Conservation (phyloP, 2,113 vertebrate genomes). For the Saguinus midas region DNA sequence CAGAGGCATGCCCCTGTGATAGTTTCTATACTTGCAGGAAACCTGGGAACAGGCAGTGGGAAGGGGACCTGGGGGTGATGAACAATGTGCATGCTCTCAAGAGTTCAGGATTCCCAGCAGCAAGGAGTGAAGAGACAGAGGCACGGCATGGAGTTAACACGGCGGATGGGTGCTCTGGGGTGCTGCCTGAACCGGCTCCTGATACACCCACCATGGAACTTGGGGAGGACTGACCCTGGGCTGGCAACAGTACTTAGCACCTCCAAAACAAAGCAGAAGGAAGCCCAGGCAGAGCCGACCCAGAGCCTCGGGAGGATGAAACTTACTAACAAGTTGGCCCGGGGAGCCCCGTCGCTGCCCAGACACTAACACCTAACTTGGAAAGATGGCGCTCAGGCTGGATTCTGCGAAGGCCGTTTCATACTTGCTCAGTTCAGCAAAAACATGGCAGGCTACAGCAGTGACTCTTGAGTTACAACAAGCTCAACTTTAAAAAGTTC, state of each 20-base stretch:
- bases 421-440: not conserved
- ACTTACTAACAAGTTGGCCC: slow-evolving; percentile 75
- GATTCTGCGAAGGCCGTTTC: slow-evolving; percentile 1
- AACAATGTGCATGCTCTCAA: slow-evolving; percentile 29
- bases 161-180: slow-evolving; percentile 56
- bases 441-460: slow-evolving; percentile 48
- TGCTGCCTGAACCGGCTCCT: slow-evolving; percentile 65
- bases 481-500: not conserved
- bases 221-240: not conserved
- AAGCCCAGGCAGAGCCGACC: slow-evolving; percentile 70
- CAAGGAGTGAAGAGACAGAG: slow-evolving; percentile 60
- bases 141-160: slow-evolving; percentile 61
- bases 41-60: slow-evolving; percentile 43
- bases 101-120: slow-evolving; percentile 60
- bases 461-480: not conserved
- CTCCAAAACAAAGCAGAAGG: slow-evolving; percentile 44
- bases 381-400: not conserved
- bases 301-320: slow-evolving; percentile 69
- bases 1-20: not conserved
- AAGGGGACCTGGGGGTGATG: not conserved
- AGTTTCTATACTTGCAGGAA: not conserved
- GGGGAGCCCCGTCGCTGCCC: slow-evolving; percentile 68
- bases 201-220: slow-evolving; percentile 61
- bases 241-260: slow-evolving; percentile 48
- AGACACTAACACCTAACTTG: not conserved